These are phyloP conservation scores for Cisticola juncidis DNA, from an alignment of 2,113 vertebrate genomes.

Conservation along the genomic window DNA sequence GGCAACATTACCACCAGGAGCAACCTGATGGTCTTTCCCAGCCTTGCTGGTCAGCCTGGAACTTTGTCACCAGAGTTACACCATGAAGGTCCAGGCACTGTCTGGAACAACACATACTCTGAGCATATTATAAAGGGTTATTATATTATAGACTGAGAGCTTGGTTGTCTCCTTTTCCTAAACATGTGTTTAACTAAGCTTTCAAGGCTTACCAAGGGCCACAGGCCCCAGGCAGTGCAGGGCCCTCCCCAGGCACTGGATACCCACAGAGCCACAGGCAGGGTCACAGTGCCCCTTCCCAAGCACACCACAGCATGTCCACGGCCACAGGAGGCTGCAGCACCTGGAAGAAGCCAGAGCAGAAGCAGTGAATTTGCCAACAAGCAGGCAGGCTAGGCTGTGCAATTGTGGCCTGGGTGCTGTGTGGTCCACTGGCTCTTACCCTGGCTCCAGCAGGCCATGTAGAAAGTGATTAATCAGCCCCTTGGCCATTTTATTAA, in stretches of 20 bases:
- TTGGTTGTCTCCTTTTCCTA: not conserved
- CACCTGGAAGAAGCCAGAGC: not conserved
- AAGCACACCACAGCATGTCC: not conserved
- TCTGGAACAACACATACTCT: not conserved
- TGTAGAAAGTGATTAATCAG: not conserved
- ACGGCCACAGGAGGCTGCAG: accelerated
- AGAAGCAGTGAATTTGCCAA: not conserved
- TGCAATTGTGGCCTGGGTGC: no score
- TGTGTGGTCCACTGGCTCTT: not conserved
- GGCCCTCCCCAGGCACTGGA: not conserved
- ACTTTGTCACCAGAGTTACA: not conserved
- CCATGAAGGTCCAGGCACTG: not conserved
- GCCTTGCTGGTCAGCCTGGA: not conserved
- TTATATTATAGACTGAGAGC: not conserved
- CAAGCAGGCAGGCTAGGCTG: not conserved
- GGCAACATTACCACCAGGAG: not conserved
- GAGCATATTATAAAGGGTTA: not conserved
- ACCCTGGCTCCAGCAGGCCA: accelerated
- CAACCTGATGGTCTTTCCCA: not conserved
- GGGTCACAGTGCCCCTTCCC: not conserved
- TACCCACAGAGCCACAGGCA: not conserved
- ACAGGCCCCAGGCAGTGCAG: not conserved
- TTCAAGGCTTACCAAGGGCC: not conserved
- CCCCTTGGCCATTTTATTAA: not conserved
- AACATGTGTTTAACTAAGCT: not conserved